These are phyloP conservation scores for Auanema freiburgensis DNA, from an alignment of 2,888 invertebrate species.

Conservation along the genomic window DNA sequence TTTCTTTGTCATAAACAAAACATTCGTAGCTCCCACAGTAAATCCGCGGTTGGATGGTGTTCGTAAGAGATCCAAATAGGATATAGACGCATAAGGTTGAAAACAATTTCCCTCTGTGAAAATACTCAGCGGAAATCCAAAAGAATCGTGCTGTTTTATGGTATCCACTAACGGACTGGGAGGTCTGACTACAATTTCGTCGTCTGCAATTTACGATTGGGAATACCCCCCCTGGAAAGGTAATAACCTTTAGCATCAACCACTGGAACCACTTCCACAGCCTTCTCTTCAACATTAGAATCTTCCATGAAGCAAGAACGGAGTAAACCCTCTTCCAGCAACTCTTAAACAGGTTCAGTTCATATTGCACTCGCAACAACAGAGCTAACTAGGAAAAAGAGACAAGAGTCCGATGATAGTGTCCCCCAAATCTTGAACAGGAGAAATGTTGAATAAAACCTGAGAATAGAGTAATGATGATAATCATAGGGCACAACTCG, in stretches of 20 bases:
- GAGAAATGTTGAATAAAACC: constrained; percentile 88
- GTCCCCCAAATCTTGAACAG: constrained; percentile 85
- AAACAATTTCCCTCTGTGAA: constrained; percentile 89
- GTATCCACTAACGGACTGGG: constrained; percentile 10
- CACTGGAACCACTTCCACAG: neutral
- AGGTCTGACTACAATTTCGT: constrained; percentile 9
- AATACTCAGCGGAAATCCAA: constrained; percentile 84
- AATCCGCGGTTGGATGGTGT: constrained; percentile 68
- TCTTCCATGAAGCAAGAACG: constrained; percentile 22
- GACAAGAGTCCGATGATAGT: constrained; percentile 85
- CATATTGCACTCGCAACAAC: neutral
- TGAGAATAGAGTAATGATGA: constrained; percentile 67
- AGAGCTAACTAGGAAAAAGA: constrained; percentile 76
- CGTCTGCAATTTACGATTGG: neutral
- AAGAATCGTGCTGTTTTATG: constrained; percentile 70
- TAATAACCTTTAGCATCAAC: neutral
- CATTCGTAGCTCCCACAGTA: constrained; percentile 85
- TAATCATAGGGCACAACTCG: too few relatives aligned
- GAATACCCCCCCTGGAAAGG: neutral
- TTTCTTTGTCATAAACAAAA: constrained; percentile 92
- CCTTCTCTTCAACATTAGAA: neutral
- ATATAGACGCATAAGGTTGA: constrained; percentile 90
- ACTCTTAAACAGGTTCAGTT: constrained; percentile 29
- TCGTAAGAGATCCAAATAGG: constrained; percentile 86
- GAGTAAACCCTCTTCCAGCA: constrained; percentile 59